A percentile compares a stretch with the other conserved stretches of the same genome.
These are phyloP conservation scores for Geopemphigus sp. DNA, from an alignment of 1,140 invertebrate genomes.

Conservation along the genomic window DNA sequence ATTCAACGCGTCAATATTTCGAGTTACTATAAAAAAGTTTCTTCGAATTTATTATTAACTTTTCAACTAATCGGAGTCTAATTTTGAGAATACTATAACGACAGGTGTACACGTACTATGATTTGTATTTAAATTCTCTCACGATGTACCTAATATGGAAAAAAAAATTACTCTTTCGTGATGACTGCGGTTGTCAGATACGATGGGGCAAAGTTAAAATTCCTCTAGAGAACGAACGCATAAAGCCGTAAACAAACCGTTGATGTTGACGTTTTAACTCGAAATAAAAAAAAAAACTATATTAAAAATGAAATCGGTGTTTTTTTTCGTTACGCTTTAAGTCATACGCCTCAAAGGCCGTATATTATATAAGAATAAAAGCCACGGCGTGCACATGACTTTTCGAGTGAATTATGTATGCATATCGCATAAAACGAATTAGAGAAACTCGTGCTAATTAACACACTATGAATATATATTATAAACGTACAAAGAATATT, in stretches of 20 bases:
- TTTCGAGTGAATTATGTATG: not conserved
- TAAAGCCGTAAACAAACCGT: constrained; percentile 30
- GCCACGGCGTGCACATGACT: not conserved
- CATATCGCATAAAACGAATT: not conserved
- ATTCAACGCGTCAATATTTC: too few species aligned
- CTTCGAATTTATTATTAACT: too few species aligned
- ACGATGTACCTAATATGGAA: not conserved
- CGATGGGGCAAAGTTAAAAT: constrained; percentile 15
- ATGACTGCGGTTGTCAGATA: constrained; percentile 30
- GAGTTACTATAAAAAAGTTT: too few species aligned
- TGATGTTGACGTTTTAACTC: constrained; percentile 38
- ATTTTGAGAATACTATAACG: not conserved
- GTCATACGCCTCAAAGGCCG: not conserved
- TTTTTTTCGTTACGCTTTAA: not conserved
- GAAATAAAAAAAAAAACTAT: not conserved
- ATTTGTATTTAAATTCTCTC: constrained; percentile 11
- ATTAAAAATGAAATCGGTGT: constrained; percentile 23
- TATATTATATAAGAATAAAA: not conserved
- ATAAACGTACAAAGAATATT: not conserved
- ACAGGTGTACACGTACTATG: not conserved
- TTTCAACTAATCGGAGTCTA: too few species aligned
- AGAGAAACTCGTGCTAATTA: constrained; percentile 1
- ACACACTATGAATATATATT: not conserved
- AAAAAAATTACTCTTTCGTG: constrained; percentile 20
- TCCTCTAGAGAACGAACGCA: constrained; percentile 1